phyloP scores from a whole-genome alignment of 2,113 vertebrate species.

The Calypte anna region DNA sequence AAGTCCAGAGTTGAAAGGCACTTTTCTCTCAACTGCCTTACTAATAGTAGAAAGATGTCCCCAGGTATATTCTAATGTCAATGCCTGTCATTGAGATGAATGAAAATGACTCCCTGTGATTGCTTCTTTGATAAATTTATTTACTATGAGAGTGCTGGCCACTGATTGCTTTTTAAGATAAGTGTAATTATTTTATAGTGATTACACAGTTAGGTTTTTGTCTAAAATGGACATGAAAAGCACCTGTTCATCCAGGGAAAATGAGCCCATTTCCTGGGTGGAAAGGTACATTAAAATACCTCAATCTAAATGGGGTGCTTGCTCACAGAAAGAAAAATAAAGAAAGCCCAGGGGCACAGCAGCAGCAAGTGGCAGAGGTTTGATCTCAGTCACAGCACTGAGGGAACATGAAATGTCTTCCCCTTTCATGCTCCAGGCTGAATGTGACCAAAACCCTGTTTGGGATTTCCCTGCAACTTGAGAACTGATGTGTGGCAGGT shows the following conservation, averaged over 20 bases:
- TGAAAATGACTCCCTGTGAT: not conserved
- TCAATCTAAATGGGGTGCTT: not conserved
- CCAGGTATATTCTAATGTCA: not conserved
- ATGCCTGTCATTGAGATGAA: not conserved
- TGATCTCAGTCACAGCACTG: not conserved
- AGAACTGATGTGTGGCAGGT: not conserved
- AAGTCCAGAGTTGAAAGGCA: not conserved
- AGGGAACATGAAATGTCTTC: not conserved
- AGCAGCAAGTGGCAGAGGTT: not conserved
- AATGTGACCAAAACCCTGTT: not conserved
- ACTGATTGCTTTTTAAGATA: not conserved
- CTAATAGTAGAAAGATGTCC: not conserved
- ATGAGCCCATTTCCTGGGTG: not conserved
- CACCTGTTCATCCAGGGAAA: not conserved
- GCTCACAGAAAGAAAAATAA: not conserved
- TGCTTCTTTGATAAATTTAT: conserved; percentile 22
- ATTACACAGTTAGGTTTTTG: not conserved
- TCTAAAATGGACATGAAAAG: not conserved
- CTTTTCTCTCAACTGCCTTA: not conserved
- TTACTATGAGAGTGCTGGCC: not conserved
- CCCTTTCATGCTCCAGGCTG: not conserved
- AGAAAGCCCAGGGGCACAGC: not conserved
- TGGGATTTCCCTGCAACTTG: not conserved
- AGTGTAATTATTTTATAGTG: not conserved
- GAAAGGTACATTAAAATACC: not conserved